Evolutionary conservation across 1,140 invertebrate species (phyloP), one percentile per base, ranked within the genome.

Genomic region (Pogonognathellus flavescens): DNA sequence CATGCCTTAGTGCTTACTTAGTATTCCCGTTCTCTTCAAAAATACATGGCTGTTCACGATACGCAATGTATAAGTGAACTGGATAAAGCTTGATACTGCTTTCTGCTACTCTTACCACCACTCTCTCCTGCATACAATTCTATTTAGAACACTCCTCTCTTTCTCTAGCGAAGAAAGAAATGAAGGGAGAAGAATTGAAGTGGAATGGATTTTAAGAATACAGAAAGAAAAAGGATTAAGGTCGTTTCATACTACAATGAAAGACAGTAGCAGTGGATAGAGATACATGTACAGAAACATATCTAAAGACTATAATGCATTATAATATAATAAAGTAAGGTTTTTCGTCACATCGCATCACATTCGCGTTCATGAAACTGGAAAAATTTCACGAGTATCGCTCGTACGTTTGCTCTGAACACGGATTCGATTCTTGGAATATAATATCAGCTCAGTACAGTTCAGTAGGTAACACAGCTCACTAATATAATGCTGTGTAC

Each of bases 121-220:
- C 31, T 41, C 1, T 41, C 31, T 41, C 31, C 31, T 6, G 31
- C 31, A 41, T 41, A 41, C 31, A 41, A 41, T 41, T 41, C 31
- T 41, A 41, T 41, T 41, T 41, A 41, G 31, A 41, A 57, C 53
- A 13, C 66, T 9, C 16, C 70, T 49, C 1, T 50, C 49, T 49
- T 76, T 76, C 49, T n/a, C 70, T 50, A 76, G 31, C 31, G 31
- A 70, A 76, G 31, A 25, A 82, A 14, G 80, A 82, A 82, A 59
- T 55, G 55, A 57, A 57, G 53, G 25, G 25, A 55, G 20, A 59
- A 82, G 80, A 82, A 82, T 57, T 82, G 80, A 81, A 81, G 55
- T 81, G 80, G 55, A 82, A 82, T 82, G 55, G 52, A 82, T 82
- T 82, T 57, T 82, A 82, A 82, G 80, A 57, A 82, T 59, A 20